Percentiles rank a stretch among this genome's conserved stretches.
These are phyloP conservation scores for Sebastes fasciatus DNA, from an alignment of 2,113 vertebrate genomes.

Conservation along the genomic window DNA sequence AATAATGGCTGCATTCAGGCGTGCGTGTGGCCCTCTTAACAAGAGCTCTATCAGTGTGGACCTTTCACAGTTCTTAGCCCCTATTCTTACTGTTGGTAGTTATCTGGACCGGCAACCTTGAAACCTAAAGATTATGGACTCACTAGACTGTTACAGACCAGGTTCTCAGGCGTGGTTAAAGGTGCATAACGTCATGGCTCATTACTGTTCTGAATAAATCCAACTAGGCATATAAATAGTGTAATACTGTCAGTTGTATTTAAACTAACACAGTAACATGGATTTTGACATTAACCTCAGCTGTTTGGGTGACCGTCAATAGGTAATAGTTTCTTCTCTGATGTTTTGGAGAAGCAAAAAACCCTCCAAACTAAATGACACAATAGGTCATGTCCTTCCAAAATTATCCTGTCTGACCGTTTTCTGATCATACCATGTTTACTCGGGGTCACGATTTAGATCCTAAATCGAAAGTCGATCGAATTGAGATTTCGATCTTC, in stretches of 20 bases:
- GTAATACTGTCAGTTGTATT: neutral
- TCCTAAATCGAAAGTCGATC: no score
- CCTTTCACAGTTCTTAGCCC: constrained; percentile 1
- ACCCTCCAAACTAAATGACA: neutral
- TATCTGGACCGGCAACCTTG: neutral
- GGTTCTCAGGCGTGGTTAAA: neutral
- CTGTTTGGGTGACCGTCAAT: neutral
- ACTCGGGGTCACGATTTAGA: no score
- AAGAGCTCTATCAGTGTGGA: constrained; percentile 25
- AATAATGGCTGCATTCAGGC: constrained; percentile 62
- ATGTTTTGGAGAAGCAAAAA: neutral
- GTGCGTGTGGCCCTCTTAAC: constrained; percentile 25
- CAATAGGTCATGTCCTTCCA: neutral
- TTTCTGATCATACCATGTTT: neutral
- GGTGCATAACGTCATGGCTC: neutral
- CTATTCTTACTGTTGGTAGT: neutral
- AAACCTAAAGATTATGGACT: neutral
- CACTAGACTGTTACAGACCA: neutral
- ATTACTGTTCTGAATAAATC: constrained; percentile 16
- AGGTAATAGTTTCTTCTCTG: neutral
- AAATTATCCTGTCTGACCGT: neutral
- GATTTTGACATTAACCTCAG: neutral
- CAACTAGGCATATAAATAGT: neutral
- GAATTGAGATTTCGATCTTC: no score
- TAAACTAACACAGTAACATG: neutral